Conservation (phyloP, 1,140 invertebrate genomes). For the Ditylenchus dipsaci region DNA sequence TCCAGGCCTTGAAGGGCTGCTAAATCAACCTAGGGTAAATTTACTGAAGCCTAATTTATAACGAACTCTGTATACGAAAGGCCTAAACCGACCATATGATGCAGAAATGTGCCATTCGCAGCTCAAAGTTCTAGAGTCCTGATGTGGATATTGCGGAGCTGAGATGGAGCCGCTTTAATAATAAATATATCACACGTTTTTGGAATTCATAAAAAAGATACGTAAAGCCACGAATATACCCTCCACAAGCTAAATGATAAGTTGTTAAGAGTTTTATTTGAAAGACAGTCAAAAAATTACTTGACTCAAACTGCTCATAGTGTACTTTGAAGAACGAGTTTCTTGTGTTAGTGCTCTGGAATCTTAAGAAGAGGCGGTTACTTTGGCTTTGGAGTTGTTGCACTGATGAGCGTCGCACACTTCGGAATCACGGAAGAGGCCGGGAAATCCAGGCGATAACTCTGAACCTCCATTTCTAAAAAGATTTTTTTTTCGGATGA, state of each 20-base stretch:
- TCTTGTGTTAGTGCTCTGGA: constrained; percentile 46
- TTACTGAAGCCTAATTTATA: too few relatives aligned
- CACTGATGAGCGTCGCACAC: constrained; percentile 36
- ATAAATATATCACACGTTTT: too few relatives aligned
- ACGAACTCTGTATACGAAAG: too few relatives aligned
- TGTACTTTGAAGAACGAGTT: constrained; percentile 53
- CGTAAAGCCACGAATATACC: constrained; percentile 49
- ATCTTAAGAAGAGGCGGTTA: constrained; percentile 40
- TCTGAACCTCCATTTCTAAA: constrained; percentile 40
- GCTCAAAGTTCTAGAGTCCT: constrained; percentile 43
- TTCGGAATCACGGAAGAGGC: constrained; percentile 41
- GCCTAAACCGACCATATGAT: constrained; percentile 10
- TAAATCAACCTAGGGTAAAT: too few relatives aligned
- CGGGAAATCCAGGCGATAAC: constrained; percentile 42
- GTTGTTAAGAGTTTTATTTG: background rate
- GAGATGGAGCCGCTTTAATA: constrained; percentile 36
- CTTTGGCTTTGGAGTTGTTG: constrained; percentile 36
- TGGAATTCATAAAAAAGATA: too few relatives aligned
- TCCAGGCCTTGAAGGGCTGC: too few relatives aligned
- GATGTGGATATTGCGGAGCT: constrained; percentile 52
- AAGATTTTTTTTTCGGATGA: background rate
- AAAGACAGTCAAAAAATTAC: constrained; percentile 19
- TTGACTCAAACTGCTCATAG: constrained; percentile 46
- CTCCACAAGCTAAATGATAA: constrained; percentile 59
- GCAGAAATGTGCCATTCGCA: constrained; percentile 54